These are phyloP conservation scores for Smutsia temminckii DNA, from an alignment of 2,797 vertebrate genomes.

Conservation along the genomic window DNA sequence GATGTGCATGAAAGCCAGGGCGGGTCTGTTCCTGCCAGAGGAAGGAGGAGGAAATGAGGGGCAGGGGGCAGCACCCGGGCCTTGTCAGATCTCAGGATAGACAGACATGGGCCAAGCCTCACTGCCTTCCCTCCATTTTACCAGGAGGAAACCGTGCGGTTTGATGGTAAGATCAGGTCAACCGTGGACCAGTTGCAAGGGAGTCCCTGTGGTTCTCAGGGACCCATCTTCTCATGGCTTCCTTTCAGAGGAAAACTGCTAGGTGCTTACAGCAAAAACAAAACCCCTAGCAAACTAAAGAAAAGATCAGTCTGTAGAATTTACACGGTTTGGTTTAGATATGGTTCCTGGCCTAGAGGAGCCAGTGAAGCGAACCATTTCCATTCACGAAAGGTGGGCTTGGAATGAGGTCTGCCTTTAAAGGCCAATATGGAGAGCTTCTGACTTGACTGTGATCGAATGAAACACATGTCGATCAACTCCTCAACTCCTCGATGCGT, in stretches of 20 bases:
- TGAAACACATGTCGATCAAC: not conserved
- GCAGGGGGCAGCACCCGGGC: accelerated
- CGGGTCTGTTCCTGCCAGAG: not conserved
- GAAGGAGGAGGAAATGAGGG: not conserved
- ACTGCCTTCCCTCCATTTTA: not conserved
- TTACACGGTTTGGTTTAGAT: not conserved
- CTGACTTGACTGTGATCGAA: not conserved
- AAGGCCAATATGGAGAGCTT: not conserved
- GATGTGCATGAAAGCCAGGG: not conserved
- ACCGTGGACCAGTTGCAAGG: accelerated
- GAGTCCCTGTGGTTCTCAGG: not conserved
- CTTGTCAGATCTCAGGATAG: not conserved
- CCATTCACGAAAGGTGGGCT: not conserved
- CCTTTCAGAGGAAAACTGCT: not conserved
- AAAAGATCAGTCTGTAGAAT: not conserved
- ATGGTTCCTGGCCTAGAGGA: not conserved
- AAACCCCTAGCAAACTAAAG: not conserved
- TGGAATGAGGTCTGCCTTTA: not conserved
- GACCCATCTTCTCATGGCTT: not conserved
- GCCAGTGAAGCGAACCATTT: not conserved
- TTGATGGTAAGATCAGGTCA: not conserved
- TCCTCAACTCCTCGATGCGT: not conserved
- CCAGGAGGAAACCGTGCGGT: not conserved
- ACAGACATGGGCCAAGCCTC: accelerated
- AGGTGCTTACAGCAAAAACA: not conserved